These are phyloP conservation scores for Fragum sueziense DNA, from an alignment of 2,888 invertebrate species.

Conservation along the genomic window DNA sequence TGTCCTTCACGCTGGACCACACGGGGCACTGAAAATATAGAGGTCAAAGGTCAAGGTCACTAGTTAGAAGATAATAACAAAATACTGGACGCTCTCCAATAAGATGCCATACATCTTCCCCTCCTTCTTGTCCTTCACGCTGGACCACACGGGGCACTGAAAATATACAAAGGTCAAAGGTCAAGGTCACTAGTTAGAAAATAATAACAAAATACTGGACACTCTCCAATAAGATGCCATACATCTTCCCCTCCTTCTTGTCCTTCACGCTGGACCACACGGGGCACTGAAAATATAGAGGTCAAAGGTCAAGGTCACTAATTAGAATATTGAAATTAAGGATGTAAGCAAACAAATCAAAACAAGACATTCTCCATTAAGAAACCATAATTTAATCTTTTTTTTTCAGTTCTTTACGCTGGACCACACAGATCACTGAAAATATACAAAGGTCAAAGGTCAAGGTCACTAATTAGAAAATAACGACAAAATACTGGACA, in stretches of 20 bases:
- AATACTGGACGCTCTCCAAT: conserved; percentile 96
- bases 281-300: conserved; percentile 50
- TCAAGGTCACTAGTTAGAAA: neutral
- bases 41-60: neutral
- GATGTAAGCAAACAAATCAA: conserved; percentile 93
- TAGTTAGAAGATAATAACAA: conserved; percentile 87
- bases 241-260: conserved; percentile 86
- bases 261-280: conserved; percentile 55
- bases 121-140: conserved; percentile 50
- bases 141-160: conserved; percentile 59
- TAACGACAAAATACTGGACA: conserved; percentile 95
- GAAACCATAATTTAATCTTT: conserved; percentile 93
- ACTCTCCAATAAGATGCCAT: conserved; percentile 96
- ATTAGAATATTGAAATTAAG: too few relatives aligned
- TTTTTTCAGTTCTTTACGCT: conserved; percentile 49
- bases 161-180: conserved; percentile 23
- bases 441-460: conserved; percentile 13
- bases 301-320: neutral
- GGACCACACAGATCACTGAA: conserved; percentile 60
- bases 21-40: conserved; percentile 53
- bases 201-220: conserved; percentile 95
- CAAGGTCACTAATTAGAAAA: neutral
- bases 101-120: conserved; percentile 95
- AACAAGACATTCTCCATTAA: conserved; percentile 96
- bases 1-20: conserved; percentile 54